Evolutionary conservation across 2,113 vertebrate genomes (phyloP), one percentile per base, ranked within the genome.

Genomic region (Brachirus orientalis): DNA sequence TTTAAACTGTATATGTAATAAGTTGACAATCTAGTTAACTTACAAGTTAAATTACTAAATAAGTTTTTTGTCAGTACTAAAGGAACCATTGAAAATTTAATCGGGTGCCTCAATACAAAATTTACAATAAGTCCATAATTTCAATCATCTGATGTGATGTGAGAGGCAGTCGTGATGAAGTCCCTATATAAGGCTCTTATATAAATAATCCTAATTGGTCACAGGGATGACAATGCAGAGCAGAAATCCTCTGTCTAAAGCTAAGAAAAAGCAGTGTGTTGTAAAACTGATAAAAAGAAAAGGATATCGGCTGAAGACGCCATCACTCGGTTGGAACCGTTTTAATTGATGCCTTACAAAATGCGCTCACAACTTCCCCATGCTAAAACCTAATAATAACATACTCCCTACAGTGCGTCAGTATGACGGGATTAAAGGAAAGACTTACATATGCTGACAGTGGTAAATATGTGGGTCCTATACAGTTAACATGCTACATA

Each of bases 191-290:
- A 37, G 22, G 62, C 59, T 53, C 43, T 6, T 44, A 38, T 41
- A 17, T 57, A 69, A 65, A 47, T 41, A 63, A 60, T 60, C 66
- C 48, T 63, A 54, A 70, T 56, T 57, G 58, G 69, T 61, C 64
- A 43, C 11, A 17, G 44, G 64, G 51, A 64, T 50, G 55, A 69
- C 56, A 57, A 46, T 37, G 63, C 54, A 69, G 61, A 64, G 71
- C 57, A 43, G 54, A 28, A 48, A 50, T 45, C 68, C 55, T 65
- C 47, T 1, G 43, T 60, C 62, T 61, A 58, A 60, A 80, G 80
- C 83, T 75, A 61, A 66, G 60, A 70, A 67, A 80, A 81, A 67
- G 53, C 63, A 11, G 28, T 6, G 4, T 18, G 56, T 47, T 38
- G 41, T 65, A 28, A 69, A 72, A 63, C 7, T 41, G n/a, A n/a